Evolutionary conservation across 2,797 vertebrate species (phyloP), one percentile per base, ranked within the genome.

Genomic region (Notoglanidium macrostoma): DNA sequence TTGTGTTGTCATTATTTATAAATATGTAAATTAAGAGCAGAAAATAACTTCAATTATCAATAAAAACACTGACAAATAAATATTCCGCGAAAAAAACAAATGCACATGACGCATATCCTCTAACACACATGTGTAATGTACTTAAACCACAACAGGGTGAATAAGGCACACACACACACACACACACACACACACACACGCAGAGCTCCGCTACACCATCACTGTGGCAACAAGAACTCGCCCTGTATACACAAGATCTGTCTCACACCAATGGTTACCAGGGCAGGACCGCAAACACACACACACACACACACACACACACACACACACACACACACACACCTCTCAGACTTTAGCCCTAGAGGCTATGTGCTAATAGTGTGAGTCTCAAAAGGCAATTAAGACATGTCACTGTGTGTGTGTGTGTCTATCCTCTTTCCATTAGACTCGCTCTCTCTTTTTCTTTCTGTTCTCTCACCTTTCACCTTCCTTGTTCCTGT

Each of bases 251-350:
- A 59, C 35, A 26, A 57, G 54, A 86, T 49, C n/a, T 14, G 12
- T 68, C 87, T 84, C 44, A 86, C 76, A 85, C 76, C 11, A 54
- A 8, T 54, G 76, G 86, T 90, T 85, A 49, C 86, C 44, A 90
- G 29, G 67, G 67, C 46, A 44, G 70, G 46, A 87, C 57, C 15
- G 17, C 40, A 68, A 49, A 68, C 72, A 68, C 61, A 73, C 72
- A 49, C 72, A n/a, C 44, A 74, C 70, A 67, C 57, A 44, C 72
- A 67, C 44, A 67, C 46, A 65, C 55, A 40, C 70, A 67, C 44
- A 67, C 46, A 55, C 70, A 55, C 80, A 67, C 70, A 67, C 59
- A 67, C 70, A 44, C 80, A 67, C 70, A 76, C 73, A n/a, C 44
- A 74, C 72, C 9, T 2, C 26, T 15, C 17, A 54, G 9, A 77